A percentile compares a stretch with the other conserved stretches of the same genome.
phyloP scores from a whole-genome alignment of 2,113 vertebrate genomes.

The Galemys pyrenaicus region DNA sequence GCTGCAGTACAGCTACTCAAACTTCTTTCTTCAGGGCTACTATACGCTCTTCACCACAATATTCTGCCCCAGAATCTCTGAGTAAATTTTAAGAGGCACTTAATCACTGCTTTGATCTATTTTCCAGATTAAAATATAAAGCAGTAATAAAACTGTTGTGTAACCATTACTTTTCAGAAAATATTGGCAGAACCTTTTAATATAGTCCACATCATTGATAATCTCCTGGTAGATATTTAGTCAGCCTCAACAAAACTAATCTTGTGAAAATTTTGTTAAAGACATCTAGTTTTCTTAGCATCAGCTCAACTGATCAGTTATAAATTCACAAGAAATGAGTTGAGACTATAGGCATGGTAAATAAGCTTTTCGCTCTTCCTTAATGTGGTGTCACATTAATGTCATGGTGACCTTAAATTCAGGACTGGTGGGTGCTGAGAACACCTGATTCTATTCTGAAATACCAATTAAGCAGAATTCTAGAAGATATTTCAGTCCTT shows the following conservation, averaged over 20 bases:
- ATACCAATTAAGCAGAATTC: constrained; percentile 35
- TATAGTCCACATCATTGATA: neutral
- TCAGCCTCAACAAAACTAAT: constrained; percentile 3
- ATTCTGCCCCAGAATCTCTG: neutral
- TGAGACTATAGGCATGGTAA: neutral
- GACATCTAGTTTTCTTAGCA: neutral
- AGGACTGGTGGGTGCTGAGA: neutral
- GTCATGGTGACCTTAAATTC: neutral
- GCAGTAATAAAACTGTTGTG: neutral
- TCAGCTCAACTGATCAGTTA: neutral
- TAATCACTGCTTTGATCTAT: neutral
- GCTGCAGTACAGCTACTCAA: neutral
- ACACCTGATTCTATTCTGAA: neutral
- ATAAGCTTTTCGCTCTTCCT: neutral
- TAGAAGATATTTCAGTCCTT: neutral
- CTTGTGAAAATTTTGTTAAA: neutral
- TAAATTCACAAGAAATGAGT: neutral
- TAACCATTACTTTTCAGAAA: constrained; percentile 11
- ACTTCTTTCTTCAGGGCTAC: constrained; percentile 23
- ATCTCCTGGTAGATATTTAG: neutral
- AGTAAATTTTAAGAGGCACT: neutral
- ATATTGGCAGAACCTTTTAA: neutral
- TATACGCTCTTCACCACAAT: neutral
- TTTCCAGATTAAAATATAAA: constrained; percentile 39
- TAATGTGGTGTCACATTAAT: neutral